Evolutionary conservation across 2,797 vertebrate genomes (phyloP).

Genomic region (Myotis daubentonii): DNA sequence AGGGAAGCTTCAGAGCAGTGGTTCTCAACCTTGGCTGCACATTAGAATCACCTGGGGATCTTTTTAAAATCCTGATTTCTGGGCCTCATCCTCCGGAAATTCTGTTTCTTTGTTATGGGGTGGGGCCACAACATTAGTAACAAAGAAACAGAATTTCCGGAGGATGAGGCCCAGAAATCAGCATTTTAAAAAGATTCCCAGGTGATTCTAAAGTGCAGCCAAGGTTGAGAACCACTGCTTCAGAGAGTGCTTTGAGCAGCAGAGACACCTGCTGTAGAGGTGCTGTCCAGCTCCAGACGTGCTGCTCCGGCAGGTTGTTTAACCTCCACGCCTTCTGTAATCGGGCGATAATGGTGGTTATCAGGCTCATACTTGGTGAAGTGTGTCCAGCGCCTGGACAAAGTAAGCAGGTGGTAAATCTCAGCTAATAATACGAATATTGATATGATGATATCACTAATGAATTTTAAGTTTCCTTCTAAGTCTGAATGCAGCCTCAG

Average conservation of each 20-base stretch:
- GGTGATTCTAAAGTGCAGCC: no score
- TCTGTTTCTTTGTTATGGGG: no score
- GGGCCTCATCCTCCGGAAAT: no score
- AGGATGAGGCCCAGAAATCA: no score
- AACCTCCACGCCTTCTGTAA: neutral
- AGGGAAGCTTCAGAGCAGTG: neutral
- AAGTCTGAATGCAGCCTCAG: neutral
- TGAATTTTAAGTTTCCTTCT: neutral
- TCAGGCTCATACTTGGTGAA: fast-evolving
- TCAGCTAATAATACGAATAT: neutral
- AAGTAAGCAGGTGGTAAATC: neutral
- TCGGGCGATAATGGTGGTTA: no score
- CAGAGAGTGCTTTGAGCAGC: neutral
- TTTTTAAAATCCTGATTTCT: no score
- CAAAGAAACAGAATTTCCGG: no score
- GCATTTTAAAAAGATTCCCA: no score
- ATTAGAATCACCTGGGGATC: no score
- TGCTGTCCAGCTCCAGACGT: fast-evolving
- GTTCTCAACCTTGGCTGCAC: no score
- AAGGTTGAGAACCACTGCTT: no score
- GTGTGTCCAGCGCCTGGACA: neutral
- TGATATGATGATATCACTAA: neutral
- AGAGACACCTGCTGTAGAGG: neutral
- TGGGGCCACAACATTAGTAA: no score
- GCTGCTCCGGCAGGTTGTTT: fast-evolving